Conservation (phyloP, 2,113 vertebrate genomes). For the Rhea pennata region DNA sequence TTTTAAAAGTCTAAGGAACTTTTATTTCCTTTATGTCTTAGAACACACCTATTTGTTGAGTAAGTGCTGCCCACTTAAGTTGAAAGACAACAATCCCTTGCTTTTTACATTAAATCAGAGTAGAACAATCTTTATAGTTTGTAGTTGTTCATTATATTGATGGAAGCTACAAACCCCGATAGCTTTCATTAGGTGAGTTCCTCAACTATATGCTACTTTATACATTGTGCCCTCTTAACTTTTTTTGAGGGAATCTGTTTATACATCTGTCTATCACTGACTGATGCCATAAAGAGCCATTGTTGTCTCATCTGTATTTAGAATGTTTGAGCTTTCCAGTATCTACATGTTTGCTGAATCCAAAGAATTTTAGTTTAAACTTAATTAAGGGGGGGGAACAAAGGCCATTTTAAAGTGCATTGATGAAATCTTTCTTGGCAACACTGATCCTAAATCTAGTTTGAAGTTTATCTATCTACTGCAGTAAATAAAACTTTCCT, state of each 20-base stretch:
- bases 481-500: neutral
- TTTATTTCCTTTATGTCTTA: neutral
- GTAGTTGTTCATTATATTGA: slow-evolving; percentile 65
- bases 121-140: slow-evolving; percentile 57
- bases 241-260: slow-evolving; percentile 50
- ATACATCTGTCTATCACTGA: slow-evolving; percentile 18
- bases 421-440: neutral
- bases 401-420: slow-evolving; percentile 32
- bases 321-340: slow-evolving; percentile 56
- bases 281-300: neutral
- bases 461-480: neutral
- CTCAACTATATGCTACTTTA: neutral
- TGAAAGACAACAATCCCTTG: slow-evolving; percentile 28
- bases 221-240: neutral
- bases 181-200: slow-evolving; percentile 33
- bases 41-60: neutral
- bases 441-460: slow-evolving; percentile 4
- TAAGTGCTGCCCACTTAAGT: neutral
- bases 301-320: slow-evolving; percentile 45
- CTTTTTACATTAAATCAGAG: slow-evolving; percentile 44
- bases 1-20: neutral
- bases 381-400: slow-evolving; percentile 7
- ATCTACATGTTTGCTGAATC: slow-evolving; percentile 71
- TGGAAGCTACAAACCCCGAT: slow-evolving; percentile 40
- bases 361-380: slow-evolving; percentile 75